phyloP scores from a whole-genome alignment of 2,113 vertebrate genomes.

The Atherinomorus stipes region DNA sequence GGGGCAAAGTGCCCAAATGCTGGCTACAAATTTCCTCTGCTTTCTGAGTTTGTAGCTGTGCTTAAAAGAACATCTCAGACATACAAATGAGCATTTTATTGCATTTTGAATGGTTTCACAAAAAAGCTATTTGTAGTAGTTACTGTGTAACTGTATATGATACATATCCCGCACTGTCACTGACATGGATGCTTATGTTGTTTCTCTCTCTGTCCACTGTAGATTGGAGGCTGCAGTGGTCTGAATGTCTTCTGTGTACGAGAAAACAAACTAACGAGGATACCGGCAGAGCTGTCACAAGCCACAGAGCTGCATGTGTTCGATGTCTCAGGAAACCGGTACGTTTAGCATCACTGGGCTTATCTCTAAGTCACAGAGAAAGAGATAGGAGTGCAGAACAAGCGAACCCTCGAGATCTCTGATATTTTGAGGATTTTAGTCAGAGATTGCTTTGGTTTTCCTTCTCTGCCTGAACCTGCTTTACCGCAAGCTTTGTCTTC shows the following conservation, averaged over 20 bases:
- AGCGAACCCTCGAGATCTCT: background rate
- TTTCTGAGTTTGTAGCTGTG: background rate
- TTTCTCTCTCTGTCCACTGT: background rate
- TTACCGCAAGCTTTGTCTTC: conserved; percentile 33
- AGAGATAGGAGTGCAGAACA: background rate
- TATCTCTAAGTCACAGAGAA: background rate
- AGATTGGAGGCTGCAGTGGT: conserved; percentile 95
- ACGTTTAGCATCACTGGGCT: conserved; percentile 12
- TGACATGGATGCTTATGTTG: background rate
- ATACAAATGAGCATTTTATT: background rate
- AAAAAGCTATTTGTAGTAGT: background rate
- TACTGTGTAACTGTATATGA: background rate
- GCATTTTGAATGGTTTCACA: background rate
- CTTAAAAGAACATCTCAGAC: background rate
- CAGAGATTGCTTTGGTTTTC: conserved; percentile 15
- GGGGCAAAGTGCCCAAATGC: conserved; percentile 32
- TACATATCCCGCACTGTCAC: background rate
- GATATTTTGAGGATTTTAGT: background rate
- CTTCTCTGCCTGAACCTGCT: conserved; percentile 14
- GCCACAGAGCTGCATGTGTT: conserved; percentile 95
- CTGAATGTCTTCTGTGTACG: conserved; percentile 96
- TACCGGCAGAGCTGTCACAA: conserved; percentile 94
- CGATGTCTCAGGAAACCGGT: conserved; percentile 97
- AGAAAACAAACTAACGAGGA: conserved; percentile 90
- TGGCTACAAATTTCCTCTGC: conserved; percentile 1